Conservation (phyloP, 2,797 vertebrate species). For the Sarcophilus harrisii region DNA sequence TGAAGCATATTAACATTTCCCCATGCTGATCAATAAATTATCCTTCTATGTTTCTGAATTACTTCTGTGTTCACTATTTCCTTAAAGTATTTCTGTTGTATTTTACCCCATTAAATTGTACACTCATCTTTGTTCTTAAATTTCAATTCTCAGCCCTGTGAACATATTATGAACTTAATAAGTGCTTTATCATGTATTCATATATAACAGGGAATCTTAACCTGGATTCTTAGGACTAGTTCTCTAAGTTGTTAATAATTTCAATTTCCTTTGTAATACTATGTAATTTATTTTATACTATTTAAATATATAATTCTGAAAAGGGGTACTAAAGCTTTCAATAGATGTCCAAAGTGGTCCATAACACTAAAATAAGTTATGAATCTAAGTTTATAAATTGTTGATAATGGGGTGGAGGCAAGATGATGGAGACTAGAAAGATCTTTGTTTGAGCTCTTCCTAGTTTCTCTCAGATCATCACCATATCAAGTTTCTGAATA, state of each 20-base stretch:
- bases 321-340: background rate
- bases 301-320: background rate
- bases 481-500: no score
- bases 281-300: background rate
- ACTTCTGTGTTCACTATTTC: background rate
- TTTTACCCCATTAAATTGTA: background rate
- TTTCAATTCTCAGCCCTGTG: background rate
- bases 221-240: background rate
- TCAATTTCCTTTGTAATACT: background rate
- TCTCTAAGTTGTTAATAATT: background rate
- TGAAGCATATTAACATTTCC: background rate
- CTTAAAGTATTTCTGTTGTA: background rate
- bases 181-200: background rate
- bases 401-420: background rate
- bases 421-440: no score
- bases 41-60: background rate
- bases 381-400: background rate
- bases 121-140: background rate
- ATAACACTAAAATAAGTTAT: background rate
- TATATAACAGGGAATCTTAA: background rate
- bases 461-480: no score
- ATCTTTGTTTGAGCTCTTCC: no score
- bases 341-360: background rate
- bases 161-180: background rate
- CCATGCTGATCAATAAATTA: background rate